Conservation (phyloP, 1,140 invertebrate genomes). For the Brachionus calyciflorus region DNA sequence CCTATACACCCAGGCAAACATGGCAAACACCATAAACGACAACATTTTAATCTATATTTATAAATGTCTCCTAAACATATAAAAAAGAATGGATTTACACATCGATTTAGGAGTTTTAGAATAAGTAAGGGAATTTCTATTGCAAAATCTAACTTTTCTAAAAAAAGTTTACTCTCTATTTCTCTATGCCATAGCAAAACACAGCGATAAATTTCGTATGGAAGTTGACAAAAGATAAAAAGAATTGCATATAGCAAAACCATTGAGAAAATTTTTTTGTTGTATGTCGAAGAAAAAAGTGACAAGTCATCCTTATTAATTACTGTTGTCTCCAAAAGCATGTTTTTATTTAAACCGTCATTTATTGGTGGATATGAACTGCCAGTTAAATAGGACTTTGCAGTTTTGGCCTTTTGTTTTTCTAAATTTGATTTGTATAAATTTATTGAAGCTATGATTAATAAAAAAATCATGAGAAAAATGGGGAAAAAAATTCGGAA, state of each 20-base stretch:
- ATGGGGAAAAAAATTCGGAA: constrained; percentile 39
- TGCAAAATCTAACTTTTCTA: constrained; percentile 16
- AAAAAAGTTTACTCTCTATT: not conserved
- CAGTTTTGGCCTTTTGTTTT: not conserved
- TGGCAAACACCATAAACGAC: constrained; percentile 31
- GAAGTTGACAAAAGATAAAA: constrained; percentile 41
- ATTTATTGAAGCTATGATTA: constrained; percentile 13
- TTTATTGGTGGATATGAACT: constrained; percentile 6
- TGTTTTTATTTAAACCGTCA: not conserved
- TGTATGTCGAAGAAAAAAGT: not conserved
- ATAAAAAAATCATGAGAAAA: constrained; percentile 6
- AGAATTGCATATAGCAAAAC: constrained; percentile 18
- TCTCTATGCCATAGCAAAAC: not conserved
- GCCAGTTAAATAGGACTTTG: constrained; percentile 9
- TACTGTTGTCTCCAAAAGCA: not conserved
- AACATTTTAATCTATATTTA: not conserved
- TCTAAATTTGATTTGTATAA: constrained; percentile 6
- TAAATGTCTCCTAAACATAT: constrained; percentile 13
- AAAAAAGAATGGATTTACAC: constrained; percentile 35
- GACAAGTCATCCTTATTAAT: constrained; percentile 35
- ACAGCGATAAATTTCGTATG: constrained; percentile 39
- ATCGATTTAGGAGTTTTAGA: constrained; percentile 28
- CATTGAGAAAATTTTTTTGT: constrained; percentile 6
- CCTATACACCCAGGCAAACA: constrained; percentile 42
- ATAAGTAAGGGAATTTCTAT: constrained; percentile 44